Evolutionary conservation across 1,140 invertebrate genomes (phyloP), one percentile per base, ranked within the genome.

Genomic region (Aradophagus sp.): DNA sequence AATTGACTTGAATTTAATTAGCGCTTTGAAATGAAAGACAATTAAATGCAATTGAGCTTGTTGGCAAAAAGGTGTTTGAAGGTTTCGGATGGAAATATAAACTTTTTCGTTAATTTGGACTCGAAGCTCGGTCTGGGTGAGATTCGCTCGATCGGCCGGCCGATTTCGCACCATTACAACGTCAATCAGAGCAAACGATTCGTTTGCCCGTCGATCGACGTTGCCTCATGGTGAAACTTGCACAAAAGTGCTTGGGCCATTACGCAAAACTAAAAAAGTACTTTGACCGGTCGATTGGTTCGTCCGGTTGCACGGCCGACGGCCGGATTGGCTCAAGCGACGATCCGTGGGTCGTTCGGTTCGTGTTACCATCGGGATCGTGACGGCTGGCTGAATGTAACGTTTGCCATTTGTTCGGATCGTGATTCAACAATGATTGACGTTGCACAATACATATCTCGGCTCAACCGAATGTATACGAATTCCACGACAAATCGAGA

Each of bases 191-290:
- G 13, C 31, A 27, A 52, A 36, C 31, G 32, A 39, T 5, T 52
- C 53, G 53, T 52, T 56, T 36, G 34, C 15, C 39, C 35, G 48
- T 34, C 52, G 11, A 56, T 42, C 36, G 19, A 42, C n/a, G 16
- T 65, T 55, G 48, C 39, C 7, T 41, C 36, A 42, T 29, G 32
- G 41, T 27, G 5, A 38, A 1, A 10, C 31, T 23, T 23, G 20
- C 42, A 39, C 14, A 38, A 67, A 67, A 67, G 45, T 58, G 5
- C 23, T 32, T 14, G 8, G 32, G 26, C 45, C 63, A 67, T 67
- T 67, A 67, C 53, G 53, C 45, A 67, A 58, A 67, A 52, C 44
- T 67, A 55, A 67, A 58, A 67, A 67, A 67, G 38, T 48, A 58
- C 53, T 52, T 67, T 44, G 52, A 34, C 63, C 45, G 53, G 47